Evolutionary conservation across 2,888 invertebrate genomes (phyloP).

Genomic region (Xanthorhoe designata): DNA sequence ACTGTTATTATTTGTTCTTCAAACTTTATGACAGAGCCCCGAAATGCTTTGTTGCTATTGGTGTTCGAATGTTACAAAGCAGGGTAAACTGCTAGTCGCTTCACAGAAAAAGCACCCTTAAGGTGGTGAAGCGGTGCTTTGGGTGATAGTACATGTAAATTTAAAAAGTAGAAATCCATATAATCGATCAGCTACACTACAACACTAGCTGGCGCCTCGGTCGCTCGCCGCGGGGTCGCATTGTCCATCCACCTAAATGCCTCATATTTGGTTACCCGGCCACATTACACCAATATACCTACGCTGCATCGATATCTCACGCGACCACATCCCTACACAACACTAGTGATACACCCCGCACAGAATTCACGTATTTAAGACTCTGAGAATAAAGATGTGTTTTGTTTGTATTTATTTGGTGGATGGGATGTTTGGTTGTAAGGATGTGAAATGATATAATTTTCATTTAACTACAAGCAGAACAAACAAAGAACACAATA

Average conservation of each 20-base stretch:
- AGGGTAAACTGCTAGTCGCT: too few species aligned
- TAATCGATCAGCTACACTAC: slow-evolving; percentile 44
- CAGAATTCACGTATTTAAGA: slow-evolving; percentile 43
- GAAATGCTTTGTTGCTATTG: too few species aligned
- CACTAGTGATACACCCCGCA: slow-evolving; percentile 47
- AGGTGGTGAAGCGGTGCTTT: too few species aligned
- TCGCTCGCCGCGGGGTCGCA: slow-evolving; percentile 74
- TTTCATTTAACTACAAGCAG: slow-evolving; percentile 79
- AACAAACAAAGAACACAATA: slow-evolving; percentile 74
- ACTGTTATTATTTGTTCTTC: too few species aligned
- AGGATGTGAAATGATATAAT: slow-evolving; percentile 66
- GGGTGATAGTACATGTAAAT: background rate
- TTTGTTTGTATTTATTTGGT: slow-evolving; percentile 36
- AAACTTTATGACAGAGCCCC: too few species aligned
- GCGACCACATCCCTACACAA: slow-evolving; percentile 47
- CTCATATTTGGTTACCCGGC: slow-evolving; percentile 83
- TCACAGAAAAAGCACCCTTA: too few species aligned
- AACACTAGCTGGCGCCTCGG: slow-evolving; percentile 76
- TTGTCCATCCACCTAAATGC: slow-evolving; percentile 80
- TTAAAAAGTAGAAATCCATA: background rate
- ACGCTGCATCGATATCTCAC: slow-evolving; percentile 73
- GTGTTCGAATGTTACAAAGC: too few species aligned
- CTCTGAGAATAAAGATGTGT: slow-evolving; percentile 35
- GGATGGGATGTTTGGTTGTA: slow-evolving; percentile 44
- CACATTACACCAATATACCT: slow-evolving; percentile 75